These are phyloP conservation scores for Mesorhabditis belari DNA, from an alignment of 2,888 invertebrate genomes.

Conservation along the genomic window DNA sequence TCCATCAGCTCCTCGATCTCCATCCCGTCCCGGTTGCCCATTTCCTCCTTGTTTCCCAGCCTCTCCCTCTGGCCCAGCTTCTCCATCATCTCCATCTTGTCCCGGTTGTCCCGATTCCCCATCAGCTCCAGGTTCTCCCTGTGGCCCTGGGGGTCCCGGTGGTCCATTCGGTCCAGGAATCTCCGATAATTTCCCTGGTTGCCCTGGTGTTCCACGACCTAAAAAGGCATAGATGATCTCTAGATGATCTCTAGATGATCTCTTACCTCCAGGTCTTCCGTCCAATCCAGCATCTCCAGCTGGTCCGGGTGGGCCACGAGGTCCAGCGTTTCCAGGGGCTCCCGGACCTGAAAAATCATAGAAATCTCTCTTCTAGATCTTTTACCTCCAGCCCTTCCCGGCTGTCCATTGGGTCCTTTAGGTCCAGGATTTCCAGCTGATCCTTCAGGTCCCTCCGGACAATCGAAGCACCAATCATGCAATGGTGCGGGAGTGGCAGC, in stretches of 20 bases:
- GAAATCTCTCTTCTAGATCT: no score
- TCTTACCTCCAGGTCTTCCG: slow-evolving; percentile 21
- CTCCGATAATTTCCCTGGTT: slow-evolving; percentile 15
- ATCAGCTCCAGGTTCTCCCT: slow-evolving; percentile 23
- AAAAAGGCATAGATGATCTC: no score
- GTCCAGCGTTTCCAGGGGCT: slow-evolving; percentile 19
- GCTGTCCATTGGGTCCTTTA: slow-evolving; percentile 6
- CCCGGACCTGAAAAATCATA: slow-evolving; percentile 24
- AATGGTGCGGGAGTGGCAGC: slow-evolving; percentile 28
- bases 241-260: slow-evolving; percentile 10
- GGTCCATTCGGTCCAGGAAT: slow-evolving; percentile 21
- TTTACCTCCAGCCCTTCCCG: neutral
- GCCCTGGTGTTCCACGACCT: no score
- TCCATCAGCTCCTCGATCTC: slow-evolving; percentile 22
- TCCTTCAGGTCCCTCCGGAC: slow-evolving; percentile 39
- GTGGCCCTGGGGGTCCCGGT: slow-evolving; percentile 19
- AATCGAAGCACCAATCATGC: slow-evolving; percentile 40
- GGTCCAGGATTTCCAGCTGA: slow-evolving; percentile 36
- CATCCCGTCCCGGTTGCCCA: slow-evolving; percentile 18
- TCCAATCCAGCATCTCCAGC: slow-evolving; percentile 18
- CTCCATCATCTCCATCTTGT: slow-evolving; percentile 20
- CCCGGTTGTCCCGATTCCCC: slow-evolving; percentile 22
- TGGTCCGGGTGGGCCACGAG: slow-evolving; percentile 22
- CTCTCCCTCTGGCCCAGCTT: slow-evolving; percentile 20
- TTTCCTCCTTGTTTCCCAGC: slow-evolving; percentile 19